Base-by-base conservation (phyloP, 2,888 invertebrate genomes). In the Nemotelus nigrinus region DNA sequence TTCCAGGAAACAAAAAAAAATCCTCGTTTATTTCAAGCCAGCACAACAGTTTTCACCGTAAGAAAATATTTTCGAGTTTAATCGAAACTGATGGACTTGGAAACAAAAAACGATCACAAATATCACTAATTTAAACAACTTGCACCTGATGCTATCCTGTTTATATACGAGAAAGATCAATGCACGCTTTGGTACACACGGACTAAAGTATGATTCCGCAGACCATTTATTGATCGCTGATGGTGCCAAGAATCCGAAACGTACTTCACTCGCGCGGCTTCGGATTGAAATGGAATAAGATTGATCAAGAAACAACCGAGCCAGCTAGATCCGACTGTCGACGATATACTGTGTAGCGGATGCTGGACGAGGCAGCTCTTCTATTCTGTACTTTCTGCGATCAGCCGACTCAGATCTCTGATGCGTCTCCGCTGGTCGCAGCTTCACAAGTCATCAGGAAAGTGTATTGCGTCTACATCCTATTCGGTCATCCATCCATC, bases 191-290 rank as follows among this genome's bases (percentile, higher is more conserved):
- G 7, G 41, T 50, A 39, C 55, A 55, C 47, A n/a, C 2, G 47
- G 67, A 47, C 10, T 67, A 7, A 67, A 67, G 48, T 48, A 55
- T 70, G 8, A 43, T 25, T 25, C 25, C 8, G 70, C 3, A 10
- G 70, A 43, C 53, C n/a, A 70, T 55, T 41, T 55, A 43, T 39
- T 10, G n/a, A 10, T 8, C 41, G 55, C 25, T 25, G 25, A 25
- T n/a, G 10, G 55, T 70, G 70, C 39, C 70, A 39, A 70, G 70
- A 70, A 70, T 58, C 39, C 58, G 58, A 47, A 58, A 58, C 57
- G 4, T 58, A 58, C 72, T 70, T 55, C 50, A 47, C 67, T 53
- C 55, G 10, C 53, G n/a, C 70, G 41, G 55, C 3, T 60, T 43
- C 3, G 3, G 44, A 70, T 41, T 8, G 53, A 53, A 41, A 70